Conservation (phyloP, 2,797 vertebrate genomes). For the Mormyrus hasselquistii region DNA sequence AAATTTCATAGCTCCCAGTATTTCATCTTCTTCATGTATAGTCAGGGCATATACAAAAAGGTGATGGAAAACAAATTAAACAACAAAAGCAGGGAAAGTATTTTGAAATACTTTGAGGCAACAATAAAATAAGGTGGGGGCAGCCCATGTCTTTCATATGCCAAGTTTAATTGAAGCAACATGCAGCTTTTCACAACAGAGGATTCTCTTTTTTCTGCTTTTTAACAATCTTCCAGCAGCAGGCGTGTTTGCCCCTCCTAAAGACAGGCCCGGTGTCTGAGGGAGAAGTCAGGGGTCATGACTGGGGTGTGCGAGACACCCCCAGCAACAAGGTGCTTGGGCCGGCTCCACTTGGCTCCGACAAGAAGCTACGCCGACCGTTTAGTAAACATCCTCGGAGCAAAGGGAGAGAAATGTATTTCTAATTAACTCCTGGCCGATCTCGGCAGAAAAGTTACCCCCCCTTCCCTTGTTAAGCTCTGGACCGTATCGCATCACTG, state of each 20-base stretch:
- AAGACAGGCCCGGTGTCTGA: not conserved
- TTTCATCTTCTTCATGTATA: not conserved
- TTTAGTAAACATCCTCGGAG: not conserved
- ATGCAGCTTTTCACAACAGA: constrained; percentile 3
- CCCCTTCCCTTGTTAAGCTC: not conserved
- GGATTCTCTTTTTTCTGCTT: not conserved
- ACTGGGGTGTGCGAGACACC: not conserved
- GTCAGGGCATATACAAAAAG: not conserved
- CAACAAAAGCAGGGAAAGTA: not conserved
- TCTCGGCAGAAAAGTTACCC: constrained; percentile 39
- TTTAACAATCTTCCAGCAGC: constrained; percentile 11
- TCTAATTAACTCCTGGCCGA: constrained; percentile 19
- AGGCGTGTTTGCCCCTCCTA: not conserved
- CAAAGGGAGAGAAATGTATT: not conserved
- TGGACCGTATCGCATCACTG: constrained; percentile 5
- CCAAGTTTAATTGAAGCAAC: constrained; percentile 19
- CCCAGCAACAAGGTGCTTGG: constrained; percentile 3
- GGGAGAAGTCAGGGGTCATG: not conserved
- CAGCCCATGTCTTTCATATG: constrained; percentile 2
- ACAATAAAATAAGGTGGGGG: not conserved
- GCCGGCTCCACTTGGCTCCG: not conserved
- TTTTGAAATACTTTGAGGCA: constrained; percentile 20
- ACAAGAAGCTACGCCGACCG: not conserved
- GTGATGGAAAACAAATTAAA: not conserved
- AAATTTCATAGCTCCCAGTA: not conserved